These are phyloP conservation scores for Eulemur rufifrons DNA, from an alignment of 2,113 vertebrate species.

Conservation along the genomic window DNA sequence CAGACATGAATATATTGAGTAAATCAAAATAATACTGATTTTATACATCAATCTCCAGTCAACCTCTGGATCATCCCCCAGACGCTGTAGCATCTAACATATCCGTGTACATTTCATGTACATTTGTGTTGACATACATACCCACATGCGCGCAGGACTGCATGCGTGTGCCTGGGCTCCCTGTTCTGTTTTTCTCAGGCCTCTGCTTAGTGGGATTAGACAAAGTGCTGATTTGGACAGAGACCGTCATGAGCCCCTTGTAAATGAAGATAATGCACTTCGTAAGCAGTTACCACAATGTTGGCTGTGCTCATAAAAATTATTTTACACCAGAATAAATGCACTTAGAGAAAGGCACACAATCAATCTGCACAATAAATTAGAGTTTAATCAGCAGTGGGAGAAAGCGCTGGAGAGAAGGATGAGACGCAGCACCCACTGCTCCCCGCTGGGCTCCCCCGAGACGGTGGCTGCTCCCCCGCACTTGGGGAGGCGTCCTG, in stretches of 20 bases:
- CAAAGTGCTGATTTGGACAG: conserved; percentile 34
- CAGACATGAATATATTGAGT: not conserved
- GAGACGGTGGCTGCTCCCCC: not conserved
- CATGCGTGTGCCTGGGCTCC: not conserved
- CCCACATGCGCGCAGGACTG: too few species aligned
- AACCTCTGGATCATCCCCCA: not conserved
- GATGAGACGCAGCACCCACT: not conserved
- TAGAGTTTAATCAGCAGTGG: conserved; percentile 64
- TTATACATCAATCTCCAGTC: not conserved
- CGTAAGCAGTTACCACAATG: conserved; percentile 76
- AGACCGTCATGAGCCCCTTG: conserved; percentile 52
- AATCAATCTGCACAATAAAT: conserved; percentile 61
- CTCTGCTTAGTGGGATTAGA: conserved; percentile 28
- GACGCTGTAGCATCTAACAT: not conserved
- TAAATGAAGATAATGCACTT: conserved; percentile 61
- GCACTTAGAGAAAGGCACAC: conserved; percentile 66
- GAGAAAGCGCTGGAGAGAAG: conserved; percentile 1
- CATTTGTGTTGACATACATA: too few species aligned
- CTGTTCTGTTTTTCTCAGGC: not conserved
- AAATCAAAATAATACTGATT: not conserved
- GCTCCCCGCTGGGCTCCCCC: not conserved
- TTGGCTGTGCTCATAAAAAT: conserved; percentile 73
- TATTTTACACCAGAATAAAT: conserved; percentile 81
- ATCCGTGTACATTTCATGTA: too few species aligned
- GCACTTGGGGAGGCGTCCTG: not conserved